These are phyloP conservation scores for Carettochelys insculpta DNA, from an alignment of 2,113 vertebrate species.

Conservation along the genomic window DNA sequence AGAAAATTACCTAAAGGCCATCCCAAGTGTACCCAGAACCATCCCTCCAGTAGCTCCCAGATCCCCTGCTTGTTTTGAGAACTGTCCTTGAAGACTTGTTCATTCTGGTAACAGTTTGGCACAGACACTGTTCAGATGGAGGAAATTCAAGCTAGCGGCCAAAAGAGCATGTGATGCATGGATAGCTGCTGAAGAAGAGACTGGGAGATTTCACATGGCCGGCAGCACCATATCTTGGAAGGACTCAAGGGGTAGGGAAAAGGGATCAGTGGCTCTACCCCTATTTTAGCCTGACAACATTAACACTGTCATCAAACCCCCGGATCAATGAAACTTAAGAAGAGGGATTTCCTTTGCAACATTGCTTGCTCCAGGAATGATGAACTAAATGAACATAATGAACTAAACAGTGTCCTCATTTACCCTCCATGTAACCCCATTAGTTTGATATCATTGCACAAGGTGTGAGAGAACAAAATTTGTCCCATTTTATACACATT, in stretches of 20 bases:
- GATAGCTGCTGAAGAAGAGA: not conserved
- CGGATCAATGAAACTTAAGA: not conserved
- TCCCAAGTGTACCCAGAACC: not conserved
- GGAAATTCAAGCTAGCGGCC: not conserved
- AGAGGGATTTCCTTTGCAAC: not conserved
- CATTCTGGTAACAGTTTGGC: not conserved
- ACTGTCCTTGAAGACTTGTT: not conserved
- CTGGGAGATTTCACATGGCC: not conserved
- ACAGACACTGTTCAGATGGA: not conserved
- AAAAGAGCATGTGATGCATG: not conserved
- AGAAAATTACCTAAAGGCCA: not conserved
- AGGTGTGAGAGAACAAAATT: not conserved
- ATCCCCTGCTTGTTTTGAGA: not conserved
- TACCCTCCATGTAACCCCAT: not conserved
- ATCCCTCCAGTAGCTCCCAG: not conserved
- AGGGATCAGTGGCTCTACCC: not conserved
- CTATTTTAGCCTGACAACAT: not conserved
- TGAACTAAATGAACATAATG: too few species aligned
- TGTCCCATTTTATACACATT: not conserved
- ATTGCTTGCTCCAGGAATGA: not conserved
- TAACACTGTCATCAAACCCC: not conserved
- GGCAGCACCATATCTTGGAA: not conserved
- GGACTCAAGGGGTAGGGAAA: not conserved
- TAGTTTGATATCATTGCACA: not conserved
- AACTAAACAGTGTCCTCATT: not conserved